Evolutionary conservation across 2,888 invertebrate genomes (phyloP).

Genomic region (Meteorus colon): DNA sequence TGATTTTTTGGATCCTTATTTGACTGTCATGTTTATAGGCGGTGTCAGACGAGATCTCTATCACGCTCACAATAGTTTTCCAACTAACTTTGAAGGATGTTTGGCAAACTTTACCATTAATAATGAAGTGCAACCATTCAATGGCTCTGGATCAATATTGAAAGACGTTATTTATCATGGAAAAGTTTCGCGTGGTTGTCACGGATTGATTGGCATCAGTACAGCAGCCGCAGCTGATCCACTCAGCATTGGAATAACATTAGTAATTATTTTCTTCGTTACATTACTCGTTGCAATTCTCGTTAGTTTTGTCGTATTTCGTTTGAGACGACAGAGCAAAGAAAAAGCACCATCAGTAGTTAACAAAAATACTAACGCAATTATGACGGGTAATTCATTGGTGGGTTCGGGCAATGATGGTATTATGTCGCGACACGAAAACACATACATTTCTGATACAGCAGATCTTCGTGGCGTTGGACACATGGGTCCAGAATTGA

Average conservation of each 20-base stretch:
- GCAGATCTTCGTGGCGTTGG: conserved; percentile 83
- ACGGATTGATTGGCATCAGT: conserved; percentile 84
- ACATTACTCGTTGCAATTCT: conserved; percentile 91
- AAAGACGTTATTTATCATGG: conserved; percentile 82
- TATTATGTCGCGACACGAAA: conserved; percentile 81
- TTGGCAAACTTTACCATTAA: conserved; percentile 92
- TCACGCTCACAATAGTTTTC: conserved; percentile 73
- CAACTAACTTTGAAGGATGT: conserved; percentile 89
- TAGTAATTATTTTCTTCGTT: conserved; percentile 95
- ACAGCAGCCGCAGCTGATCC: conserved; percentile 87
- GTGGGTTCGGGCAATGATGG: conserved; percentile 82
- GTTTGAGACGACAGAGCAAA: conserved; percentile 89
- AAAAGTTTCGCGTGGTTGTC: conserved; percentile 84
- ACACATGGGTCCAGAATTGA: conserved; percentile 87
- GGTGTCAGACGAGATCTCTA: conserved; percentile 81
- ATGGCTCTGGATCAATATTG: conserved; percentile 89
- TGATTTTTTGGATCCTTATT: conserved; percentile 92
- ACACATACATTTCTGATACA: conserved; percentile 78
- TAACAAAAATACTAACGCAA: conserved; percentile 85
- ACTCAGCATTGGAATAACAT: conserved; percentile 91
- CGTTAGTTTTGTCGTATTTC: conserved; percentile 93
- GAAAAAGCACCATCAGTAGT: conserved; percentile 86
- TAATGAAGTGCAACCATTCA: conserved; percentile 91
- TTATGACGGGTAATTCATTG: conserved; percentile 82
- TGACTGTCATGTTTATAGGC: conserved; percentile 87